Evolutionary conservation across 2,888 invertebrate genomes (phyloP).

Genomic region (Synanthedon andrenaeformis): DNA sequence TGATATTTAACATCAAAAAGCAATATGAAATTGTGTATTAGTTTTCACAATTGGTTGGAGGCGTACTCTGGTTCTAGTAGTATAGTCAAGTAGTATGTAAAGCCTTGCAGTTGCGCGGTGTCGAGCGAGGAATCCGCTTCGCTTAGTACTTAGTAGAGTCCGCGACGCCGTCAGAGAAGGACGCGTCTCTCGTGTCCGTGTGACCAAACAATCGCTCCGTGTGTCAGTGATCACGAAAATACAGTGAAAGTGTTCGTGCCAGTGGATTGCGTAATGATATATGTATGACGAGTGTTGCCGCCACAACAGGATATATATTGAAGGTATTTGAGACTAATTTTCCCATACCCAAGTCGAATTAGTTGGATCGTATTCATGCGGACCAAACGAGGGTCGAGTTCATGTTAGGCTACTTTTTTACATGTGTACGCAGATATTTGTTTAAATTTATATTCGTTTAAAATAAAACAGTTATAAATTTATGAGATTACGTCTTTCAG

Average conservation of each 20-base stretch:
- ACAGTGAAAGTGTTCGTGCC: conserved; percentile 42
- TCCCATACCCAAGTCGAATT: neutral
- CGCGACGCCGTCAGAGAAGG: conserved; percentile 34
- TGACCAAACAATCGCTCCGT: conserved; percentile 16
- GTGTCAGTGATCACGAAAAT: conserved; percentile 41
- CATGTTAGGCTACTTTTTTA: neutral
- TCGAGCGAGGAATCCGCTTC: conserved; percentile 2
- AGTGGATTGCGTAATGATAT: conserved; percentile 19
- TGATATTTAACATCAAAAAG: too few relatives aligned
- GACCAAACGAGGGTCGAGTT: neutral
- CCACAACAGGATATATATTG: conserved; percentile 1
- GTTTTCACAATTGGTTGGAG: too few relatives aligned
- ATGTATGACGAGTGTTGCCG: conserved; percentile 33
- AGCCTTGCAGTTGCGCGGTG: conserved; percentile 48
- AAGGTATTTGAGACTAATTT: neutral
- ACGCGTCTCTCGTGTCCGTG: conserved; percentile 20
- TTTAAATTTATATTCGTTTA: too few relatives aligned
- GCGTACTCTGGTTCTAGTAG: too few relatives aligned
- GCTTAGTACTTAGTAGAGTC: conserved; percentile 44
- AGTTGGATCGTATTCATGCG: neutral
- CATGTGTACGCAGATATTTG: too few relatives aligned
- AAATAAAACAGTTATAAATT: too few relatives aligned
- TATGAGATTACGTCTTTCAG: too few relatives aligned
- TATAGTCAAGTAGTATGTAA: conserved; percentile 20
- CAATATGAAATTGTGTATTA: too few relatives aligned